These are phyloP conservation scores for Halcyon chelicuti DNA, from an alignment of 2,797 vertebrate genomes.

Conservation along the genomic window DNA sequence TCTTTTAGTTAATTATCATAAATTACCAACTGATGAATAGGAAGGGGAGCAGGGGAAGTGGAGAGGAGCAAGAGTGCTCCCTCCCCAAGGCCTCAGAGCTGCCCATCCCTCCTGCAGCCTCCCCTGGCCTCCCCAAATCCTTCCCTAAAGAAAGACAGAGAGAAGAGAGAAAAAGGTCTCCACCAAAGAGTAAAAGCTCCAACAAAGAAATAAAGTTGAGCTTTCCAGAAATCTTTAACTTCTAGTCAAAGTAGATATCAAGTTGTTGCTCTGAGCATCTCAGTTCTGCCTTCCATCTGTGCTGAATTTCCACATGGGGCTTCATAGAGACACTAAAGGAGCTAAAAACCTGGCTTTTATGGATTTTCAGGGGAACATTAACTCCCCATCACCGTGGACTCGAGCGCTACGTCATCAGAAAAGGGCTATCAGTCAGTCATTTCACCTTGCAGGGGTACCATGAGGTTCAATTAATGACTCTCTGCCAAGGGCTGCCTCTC, in stretches of 20 bases:
- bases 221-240: background rate
- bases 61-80: background rate
- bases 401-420: background rate
- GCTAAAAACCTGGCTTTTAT: accelerated
- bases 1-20: background rate
- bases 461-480: background rate
- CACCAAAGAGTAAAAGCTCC: background rate
- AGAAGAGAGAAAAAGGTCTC: background rate
- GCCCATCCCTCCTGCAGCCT: background rate
- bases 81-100: background rate
- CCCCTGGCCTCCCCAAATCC: background rate
- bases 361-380: background rate
- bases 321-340: background rate
- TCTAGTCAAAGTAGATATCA: background rate
- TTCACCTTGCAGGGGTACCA: background rate
- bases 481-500: background rate
- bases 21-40: accelerated
- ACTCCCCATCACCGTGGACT: accelerated
- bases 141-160: background rate
- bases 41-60: background rate
- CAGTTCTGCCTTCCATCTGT: background rate
- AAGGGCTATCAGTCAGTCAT: background rate
- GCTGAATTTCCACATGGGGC: background rate
- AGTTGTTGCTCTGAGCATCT: background rate
- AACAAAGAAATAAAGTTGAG: background rate